Evolutionary conservation across 2,888 invertebrate genomes (phyloP).

Genomic region (Pachliopta kotzebuea): DNA sequence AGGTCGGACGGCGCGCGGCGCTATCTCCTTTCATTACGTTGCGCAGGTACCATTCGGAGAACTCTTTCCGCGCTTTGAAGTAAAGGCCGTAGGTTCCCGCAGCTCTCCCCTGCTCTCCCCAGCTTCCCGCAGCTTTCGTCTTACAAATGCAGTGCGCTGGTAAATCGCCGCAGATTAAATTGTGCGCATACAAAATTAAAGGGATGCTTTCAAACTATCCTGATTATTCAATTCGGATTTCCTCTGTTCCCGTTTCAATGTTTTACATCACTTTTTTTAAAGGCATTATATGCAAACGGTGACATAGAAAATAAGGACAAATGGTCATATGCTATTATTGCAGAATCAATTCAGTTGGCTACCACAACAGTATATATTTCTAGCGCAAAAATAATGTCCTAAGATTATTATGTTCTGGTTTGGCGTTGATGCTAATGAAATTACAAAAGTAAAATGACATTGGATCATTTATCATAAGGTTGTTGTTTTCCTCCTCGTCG

Average conservation of each 20-base stretch:
- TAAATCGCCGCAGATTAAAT: conserved; percentile 17
- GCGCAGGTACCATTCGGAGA: conserved; percentile 21
- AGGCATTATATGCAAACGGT: not conserved
- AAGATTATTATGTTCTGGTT: no score
- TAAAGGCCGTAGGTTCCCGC: conserved; percentile 7
- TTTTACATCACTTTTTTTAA: not conserved
- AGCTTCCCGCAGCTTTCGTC: conserved; percentile 6
- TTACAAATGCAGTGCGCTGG: conserved; percentile 19
- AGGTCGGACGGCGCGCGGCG: conserved; percentile 28
- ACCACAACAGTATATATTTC: no score
- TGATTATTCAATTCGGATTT: conserved; percentile 12
- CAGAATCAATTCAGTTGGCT: no score
- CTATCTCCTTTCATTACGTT: conserved; percentile 34
- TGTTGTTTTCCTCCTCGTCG: no score
- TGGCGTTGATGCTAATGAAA: no score
- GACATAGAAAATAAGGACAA: no score
- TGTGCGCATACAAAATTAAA: conserved; percentile 27
- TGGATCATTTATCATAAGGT: no score
- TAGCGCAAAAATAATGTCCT: no score
- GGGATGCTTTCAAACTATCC: conserved; percentile 14
- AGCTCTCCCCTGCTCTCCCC: no score
- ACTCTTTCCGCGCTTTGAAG: conserved; percentile 24
- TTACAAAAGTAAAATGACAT: no score
- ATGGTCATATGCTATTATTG: no score
- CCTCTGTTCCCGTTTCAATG: not conserved